These are phyloP conservation scores for Scotopteryx bipunctaria DNA, from an alignment of 2,888 invertebrate species.

Conservation along the genomic window DNA sequence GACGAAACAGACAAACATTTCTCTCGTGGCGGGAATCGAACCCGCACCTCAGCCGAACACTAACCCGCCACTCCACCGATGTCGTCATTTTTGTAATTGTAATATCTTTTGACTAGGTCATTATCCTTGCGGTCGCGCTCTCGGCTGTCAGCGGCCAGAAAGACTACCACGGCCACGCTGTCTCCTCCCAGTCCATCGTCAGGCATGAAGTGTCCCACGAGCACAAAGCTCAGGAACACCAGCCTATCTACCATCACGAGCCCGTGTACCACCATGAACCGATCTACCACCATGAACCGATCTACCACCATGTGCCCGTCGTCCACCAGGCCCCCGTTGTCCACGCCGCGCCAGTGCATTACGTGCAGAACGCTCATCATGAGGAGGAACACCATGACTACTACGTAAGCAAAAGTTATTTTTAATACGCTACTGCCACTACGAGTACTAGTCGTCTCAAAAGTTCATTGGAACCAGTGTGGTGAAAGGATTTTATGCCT, in stretches of 20 bases:
- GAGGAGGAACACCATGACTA: conserved; percentile 54
- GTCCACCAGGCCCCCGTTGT: conserved; percentile 30
- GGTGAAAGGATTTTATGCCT: too few species aligned
- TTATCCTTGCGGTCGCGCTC: conserved; percentile 40
- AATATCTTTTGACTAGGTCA: conserved; percentile 26
- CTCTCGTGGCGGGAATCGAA: too few species aligned
- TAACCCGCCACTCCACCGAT: too few species aligned
- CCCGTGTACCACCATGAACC: conserved; percentile 29
- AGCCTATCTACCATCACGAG: conserved; percentile 26
- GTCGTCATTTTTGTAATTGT: background rate
- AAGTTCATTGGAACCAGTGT: too few species aligned
- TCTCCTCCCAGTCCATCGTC: conserved; percentile 49
- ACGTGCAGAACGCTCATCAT: conserved; percentile 39
- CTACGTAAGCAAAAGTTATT: conserved; percentile 54
- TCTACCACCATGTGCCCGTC: conserved; percentile 37
- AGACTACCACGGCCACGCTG: conserved; percentile 41
- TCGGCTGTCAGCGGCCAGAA: conserved; percentile 50
- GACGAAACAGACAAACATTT: too few species aligned
- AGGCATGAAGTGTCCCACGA: conserved; percentile 42
- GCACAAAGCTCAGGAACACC: conserved; percentile 22
- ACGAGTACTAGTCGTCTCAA: too few species aligned
- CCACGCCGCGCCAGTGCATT: conserved; percentile 29
- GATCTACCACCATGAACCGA: conserved; percentile 19
- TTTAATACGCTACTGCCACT: too few species aligned
- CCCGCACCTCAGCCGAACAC: too few species aligned